Evolutionary conservation across 2,888 invertebrate genomes (phyloP), one percentile per base, ranked within the genome.

Genomic region (Anthophora plumipes): DNA sequence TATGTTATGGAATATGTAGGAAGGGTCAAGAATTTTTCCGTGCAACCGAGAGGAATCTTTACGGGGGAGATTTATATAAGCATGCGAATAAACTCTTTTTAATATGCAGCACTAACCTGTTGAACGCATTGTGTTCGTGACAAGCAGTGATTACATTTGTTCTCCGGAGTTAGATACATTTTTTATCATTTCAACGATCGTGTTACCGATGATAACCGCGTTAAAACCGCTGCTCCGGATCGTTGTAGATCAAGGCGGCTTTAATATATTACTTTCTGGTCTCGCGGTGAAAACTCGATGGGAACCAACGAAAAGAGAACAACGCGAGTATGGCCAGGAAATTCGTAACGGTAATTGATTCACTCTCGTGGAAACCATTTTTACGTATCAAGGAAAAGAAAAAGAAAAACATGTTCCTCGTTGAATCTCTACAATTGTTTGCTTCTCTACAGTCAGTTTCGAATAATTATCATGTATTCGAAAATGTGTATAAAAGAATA

Each of bases 81-180:
- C 91, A 91, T 89, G 91, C 90, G 91, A 92, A 92, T 90, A 91
- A 91, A 91, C 89, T 91, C 91, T 89, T 88, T 91, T 87, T 91
- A 91, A 92, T 91, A 90, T 91, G 89, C 89, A 84, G 82, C 76
- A 20, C 89, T 91, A 92, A 93, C 93, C 92, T 93, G 93, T 93
- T 93, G 93, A 92, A 88, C 91, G 90, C 90, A 85, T 89, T 87
- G 87, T 86, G 89, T 92, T 91, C 92, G 92, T 92, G 92, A 92
- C 92, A 91, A 92, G 89, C 89, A 87, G 91, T 91, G 91, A 92
- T 93, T 92, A 91, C 91, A 89, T 91, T 91, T 91, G 89, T 91
- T 89, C 85, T 88, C 88, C 73, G 77, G 83, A 86, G 84, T 90
- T 84, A 85, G 86, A 88, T 77, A 84, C 81, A 74, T 85, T 83